Base-by-base conservation (phyloP, 2,888 invertebrate genomes). In the Hofmannophila pseudospretella region DNA sequence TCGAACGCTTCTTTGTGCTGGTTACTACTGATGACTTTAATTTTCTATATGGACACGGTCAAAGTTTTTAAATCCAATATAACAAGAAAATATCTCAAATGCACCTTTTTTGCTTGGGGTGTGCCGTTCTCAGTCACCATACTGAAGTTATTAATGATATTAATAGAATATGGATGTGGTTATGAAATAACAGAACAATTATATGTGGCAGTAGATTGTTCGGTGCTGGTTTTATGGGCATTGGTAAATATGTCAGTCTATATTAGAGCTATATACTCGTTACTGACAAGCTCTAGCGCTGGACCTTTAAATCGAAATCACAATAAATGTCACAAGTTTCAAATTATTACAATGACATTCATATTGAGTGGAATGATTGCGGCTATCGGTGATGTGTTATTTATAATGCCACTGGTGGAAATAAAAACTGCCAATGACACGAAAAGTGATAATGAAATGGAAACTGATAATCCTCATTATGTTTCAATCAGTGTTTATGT, bases 331-430 rank as follows among this genome's bases (percentile, higher is more conserved):
- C 29, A 31, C 11, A 36, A 36, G 19, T n/a, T 31, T 2, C 23
- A 31, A 31, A 22, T 26, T 4, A 31, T 25, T 3, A 28, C 36
- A 1, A 3, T 36, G n/a, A 36, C 36, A 5, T 36, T 36, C 11
- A 9, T 36, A 1, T 5, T 26, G 25, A 36, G 36, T 25, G 36
- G 36, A 8, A 16, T 26, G 4, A 26, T 31, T 11, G 9, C 9
- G 5, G 8, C 8, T 7, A 7, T 32, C 2, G 11, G 5, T 4
- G 7, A 19, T 11, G 22, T 22, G 7, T 5, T 22, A 22, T 2
- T 11, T 5, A 1, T 5, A 1, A 2, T 28, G 3, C 5, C 9
- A 9, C 2, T 7, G 4, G 7, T 2, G 13, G 7, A 13, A 7
- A 28, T 3, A 7, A 13, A 7, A 7, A 13, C 5, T 3, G 13